phyloP scores from a whole-genome alignment of 2,797 vertebrate species.

The Novumbra hubbsi region DNA sequence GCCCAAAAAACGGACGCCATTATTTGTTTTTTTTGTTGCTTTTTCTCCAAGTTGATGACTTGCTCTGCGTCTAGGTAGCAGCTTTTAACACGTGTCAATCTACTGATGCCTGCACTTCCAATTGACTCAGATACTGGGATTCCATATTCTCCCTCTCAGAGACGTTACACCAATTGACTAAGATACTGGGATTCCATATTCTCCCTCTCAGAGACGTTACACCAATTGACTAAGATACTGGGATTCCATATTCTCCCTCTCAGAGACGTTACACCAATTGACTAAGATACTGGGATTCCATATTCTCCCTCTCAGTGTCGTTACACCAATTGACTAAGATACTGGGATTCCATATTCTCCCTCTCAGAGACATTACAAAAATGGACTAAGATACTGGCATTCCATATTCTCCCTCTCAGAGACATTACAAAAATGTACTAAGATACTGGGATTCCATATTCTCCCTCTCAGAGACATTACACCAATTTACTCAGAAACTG shows the following conservation, averaged over 20 bases:
- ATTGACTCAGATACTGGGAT: not conserved
- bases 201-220: not conserved
- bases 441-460: not conserved
- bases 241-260: not conserved
- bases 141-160: not conserved
- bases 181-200: not conserved
- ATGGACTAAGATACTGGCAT: not conserved
- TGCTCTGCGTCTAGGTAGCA: not conserved
- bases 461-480: not conserved
- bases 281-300: not conserved
- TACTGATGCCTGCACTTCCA: not conserved
- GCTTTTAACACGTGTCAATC: not conserved
- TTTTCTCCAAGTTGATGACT: constrained; percentile 20
- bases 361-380: not conserved
- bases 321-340: not conserved
- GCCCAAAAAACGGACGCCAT: constrained; percentile 69
- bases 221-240: not conserved
- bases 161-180: not conserved
- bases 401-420: not conserved
- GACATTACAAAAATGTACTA: not conserved
- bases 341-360: not conserved
- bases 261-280: not conserved
- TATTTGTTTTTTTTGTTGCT: constrained; percentile 8
- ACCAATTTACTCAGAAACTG: not conserved
- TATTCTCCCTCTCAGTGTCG: not conserved